These are phyloP conservation scores for Xiphophorus maculatus DNA, from an alignment of 2,113 vertebrate genomes.

Conservation along the genomic window DNA sequence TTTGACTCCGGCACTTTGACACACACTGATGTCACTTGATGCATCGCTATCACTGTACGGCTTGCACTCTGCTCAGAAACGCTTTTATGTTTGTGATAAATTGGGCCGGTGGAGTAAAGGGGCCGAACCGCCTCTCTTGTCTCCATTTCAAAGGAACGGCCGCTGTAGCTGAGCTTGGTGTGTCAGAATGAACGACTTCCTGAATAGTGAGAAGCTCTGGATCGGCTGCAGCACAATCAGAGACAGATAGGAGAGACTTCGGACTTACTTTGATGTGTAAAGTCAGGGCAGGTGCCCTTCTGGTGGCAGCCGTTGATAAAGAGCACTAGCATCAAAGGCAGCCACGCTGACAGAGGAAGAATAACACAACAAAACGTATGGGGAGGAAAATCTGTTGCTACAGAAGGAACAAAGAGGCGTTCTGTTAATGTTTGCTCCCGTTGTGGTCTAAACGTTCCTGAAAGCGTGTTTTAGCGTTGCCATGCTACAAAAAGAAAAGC, in stretches of 20 bases:
- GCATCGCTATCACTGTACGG: background rate
- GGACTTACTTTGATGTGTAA: slow-evolving; percentile 1
- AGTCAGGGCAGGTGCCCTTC: background rate
- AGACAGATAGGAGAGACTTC: background rate
- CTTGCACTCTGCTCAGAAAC: background rate
- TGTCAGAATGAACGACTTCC: slow-evolving; percentile 7
- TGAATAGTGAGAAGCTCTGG: slow-evolving; percentile 5
- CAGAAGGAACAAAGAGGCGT: background rate
- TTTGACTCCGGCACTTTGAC: background rate
- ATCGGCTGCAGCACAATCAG: background rate
- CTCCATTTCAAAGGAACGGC: no score
- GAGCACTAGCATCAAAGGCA: background rate
- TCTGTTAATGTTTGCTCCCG: background rate
- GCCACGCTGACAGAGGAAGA: background rate
- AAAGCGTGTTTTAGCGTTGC: background rate
- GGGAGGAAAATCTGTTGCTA: no score
- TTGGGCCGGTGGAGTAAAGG: background rate
- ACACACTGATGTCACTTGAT: background rate
- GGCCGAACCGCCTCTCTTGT: background rate
- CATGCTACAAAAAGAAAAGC: background rate
- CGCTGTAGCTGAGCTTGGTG: background rate
- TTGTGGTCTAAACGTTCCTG: background rate
- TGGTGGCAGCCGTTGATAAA: background rate
- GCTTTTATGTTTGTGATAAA: slow-evolving; percentile 2
- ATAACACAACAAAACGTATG: background rate